phyloP scores from a whole-genome alignment of 2,113 vertebrate species.

The Muntiacus reevesi region DNA sequence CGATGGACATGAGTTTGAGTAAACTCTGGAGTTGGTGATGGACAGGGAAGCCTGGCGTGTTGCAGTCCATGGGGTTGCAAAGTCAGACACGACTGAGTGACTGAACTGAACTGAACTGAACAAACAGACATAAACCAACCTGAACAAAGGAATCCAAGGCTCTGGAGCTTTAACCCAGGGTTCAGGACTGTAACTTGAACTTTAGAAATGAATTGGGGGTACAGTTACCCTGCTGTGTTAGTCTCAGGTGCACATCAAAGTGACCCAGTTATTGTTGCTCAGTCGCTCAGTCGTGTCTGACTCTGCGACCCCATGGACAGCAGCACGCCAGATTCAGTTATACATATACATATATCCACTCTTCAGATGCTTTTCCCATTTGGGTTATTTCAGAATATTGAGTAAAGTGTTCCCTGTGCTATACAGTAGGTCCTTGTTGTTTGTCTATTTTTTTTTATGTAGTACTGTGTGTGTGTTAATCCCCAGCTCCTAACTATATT shows the following conservation, averaged over 20 bases:
- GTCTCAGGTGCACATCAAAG: background rate
- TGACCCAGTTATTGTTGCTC: background rate
- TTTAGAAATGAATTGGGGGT: background rate
- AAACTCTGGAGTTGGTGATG: background rate
- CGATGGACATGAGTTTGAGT: background rate
- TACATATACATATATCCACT: background rate
- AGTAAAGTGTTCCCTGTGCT: background rate
- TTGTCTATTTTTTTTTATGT: background rate
- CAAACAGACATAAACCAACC: background rate
- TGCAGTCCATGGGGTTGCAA: rapidly evolving
- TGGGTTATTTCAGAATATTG: background rate
- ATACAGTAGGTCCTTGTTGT: background rate
- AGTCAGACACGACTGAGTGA: background rate
- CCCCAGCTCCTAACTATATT: background rate
- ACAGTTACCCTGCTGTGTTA: background rate
- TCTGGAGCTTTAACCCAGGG: background rate
- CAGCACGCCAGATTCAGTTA: background rate
- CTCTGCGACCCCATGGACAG: background rate
- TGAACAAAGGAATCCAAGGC: background rate
- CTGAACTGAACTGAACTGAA: background rate
- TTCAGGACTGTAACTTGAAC: background rate
- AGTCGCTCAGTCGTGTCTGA: background rate
- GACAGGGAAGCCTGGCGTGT: background rate
- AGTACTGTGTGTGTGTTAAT: background rate
- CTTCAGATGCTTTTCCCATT: background rate